Conservation (phyloP, 2,113 vertebrate species). For the Turnix velox region DNA sequence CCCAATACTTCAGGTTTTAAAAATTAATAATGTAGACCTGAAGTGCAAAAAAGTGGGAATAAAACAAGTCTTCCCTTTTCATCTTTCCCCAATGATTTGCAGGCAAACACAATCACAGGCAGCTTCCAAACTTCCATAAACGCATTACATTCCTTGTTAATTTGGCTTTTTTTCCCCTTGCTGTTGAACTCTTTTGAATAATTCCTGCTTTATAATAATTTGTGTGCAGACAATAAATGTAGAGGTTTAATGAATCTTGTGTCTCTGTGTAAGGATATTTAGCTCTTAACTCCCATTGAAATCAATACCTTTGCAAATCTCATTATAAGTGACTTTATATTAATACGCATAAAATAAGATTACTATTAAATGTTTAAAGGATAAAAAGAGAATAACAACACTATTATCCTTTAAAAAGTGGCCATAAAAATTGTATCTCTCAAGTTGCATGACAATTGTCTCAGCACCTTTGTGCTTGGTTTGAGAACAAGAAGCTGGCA, state of each 20-base stretch:
- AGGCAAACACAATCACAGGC: conserved; percentile 6
- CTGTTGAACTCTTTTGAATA: neutral
- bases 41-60: neutral
- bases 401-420: neutral
- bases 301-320: conserved; percentile 38
- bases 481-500: neutral
- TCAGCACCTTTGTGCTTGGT: neutral
- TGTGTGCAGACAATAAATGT: conserved; percentile 24
- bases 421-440: neutral
- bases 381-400: neutral
- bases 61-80: conserved; percentile 21
- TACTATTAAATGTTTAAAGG: neutral
- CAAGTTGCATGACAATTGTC: neutral
- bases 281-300: conserved; percentile 10
- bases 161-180: conserved; percentile 31
- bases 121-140: conserved; percentile 32
- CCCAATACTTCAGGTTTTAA: neutral
- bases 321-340: neutral
- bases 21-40: neutral
- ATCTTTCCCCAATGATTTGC: conserved; percentile 2
- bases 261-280: conserved; percentile 3
- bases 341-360: neutral
- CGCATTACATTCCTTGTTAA: conserved; percentile 44
- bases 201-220: neutral
- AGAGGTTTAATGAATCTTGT: neutral